phyloP scores from a whole-genome alignment of 2,113 vertebrate genomes.

The Macroglossus sobrinus region DNA sequence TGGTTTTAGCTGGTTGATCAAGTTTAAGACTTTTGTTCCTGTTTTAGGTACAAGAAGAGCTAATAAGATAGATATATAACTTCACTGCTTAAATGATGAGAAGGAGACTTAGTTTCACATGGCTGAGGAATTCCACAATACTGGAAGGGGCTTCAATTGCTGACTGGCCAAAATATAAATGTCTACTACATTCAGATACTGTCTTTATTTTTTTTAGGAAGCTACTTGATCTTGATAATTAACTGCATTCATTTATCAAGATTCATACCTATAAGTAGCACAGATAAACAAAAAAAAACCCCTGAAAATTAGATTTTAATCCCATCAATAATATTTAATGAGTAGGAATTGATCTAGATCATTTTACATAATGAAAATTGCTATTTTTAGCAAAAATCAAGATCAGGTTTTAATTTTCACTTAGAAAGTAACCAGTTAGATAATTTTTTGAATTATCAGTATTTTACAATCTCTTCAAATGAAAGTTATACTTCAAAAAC shows the following conservation, averaged over 20 bases:
- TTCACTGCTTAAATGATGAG: neutral
- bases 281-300: neutral
- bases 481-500: neutral
- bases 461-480: neutral
- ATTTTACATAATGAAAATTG: neutral
- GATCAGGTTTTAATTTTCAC: neutral
- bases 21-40: neutral
- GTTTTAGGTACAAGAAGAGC: neutral
- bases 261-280: neutral
- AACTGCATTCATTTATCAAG: neutral
- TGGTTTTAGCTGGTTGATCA: neutral
- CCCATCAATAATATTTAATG: neutral
- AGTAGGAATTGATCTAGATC: neutral
- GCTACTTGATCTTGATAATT: neutral
- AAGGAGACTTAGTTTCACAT: neutral
- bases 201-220: neutral
- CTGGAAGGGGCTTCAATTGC: neutral
- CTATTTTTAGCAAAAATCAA: neutral
- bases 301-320: neutral
- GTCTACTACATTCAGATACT: neutral
- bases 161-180: neutral
- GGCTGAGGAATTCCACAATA: neutral
- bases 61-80: neutral
- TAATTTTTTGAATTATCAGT: neutral
- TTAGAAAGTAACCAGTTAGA: neutral